A percentile compares a stretch with the other conserved stretches of the same genome.
Evolutionary conservation across 2,797 vertebrate species (phyloP).

Genomic region (Tenualosa thibaudeaui): DNA sequence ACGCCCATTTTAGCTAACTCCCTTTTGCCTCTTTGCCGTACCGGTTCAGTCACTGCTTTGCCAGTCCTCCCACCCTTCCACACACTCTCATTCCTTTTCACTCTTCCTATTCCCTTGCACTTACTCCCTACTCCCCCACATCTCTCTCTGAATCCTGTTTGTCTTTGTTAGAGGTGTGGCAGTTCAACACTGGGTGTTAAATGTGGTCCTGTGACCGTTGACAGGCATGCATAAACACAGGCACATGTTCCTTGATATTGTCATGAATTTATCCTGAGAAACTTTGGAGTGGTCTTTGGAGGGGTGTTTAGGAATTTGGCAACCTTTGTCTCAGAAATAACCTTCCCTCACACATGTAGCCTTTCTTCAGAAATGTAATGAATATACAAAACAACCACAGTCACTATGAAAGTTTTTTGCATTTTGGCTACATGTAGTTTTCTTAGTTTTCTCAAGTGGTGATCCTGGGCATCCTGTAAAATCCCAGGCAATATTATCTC

Average conservation of each 20-base stretch:
- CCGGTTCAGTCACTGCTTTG: neutral
- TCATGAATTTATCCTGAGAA: no score
- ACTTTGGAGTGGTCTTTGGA: neutral
- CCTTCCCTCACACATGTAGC: no score
- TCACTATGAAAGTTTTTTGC: no score
- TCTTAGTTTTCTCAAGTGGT: no score
- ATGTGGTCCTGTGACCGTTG: neutral
- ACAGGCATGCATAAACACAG: neutral
- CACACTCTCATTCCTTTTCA: neutral
- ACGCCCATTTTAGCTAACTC: neutral
- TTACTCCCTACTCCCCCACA: neutral
- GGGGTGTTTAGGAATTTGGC: neutral
- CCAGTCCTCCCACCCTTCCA: neutral
- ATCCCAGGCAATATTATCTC: no score
- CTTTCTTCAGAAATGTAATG: no score
- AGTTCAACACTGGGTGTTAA: slow-evolving; percentile 21
- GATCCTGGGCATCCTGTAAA: no score
- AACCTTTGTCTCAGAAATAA: no score
- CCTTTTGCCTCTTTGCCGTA: neutral
- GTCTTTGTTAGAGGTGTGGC: neutral
- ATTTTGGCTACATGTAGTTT: no score
- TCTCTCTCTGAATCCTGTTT: neutral
- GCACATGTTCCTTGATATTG: no score
- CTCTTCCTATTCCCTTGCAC: neutral
- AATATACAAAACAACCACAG: no score